Conservation (phyloP, 2,113 vertebrate species). For the Bufo bufo region DNA sequence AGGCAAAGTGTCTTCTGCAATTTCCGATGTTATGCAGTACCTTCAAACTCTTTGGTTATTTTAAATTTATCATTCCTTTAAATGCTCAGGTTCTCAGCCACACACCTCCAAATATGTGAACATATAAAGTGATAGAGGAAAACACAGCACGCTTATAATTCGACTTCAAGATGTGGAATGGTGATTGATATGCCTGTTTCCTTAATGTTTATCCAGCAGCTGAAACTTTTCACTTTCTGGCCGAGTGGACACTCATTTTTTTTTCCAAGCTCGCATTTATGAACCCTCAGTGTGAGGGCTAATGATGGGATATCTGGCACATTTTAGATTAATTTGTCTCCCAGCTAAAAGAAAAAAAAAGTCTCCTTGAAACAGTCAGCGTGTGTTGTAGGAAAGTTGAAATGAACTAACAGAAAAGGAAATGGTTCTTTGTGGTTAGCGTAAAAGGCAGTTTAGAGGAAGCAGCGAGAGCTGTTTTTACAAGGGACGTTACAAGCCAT, state of each 20-base stretch:
- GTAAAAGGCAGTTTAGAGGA: constrained; percentile 41
- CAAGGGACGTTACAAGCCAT: constrained; percentile 40
- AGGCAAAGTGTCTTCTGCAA: too few relatives aligned
- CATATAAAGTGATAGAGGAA: constrained; percentile 13
- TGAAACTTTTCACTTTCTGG: constrained; percentile 44
- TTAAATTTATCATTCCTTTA: not conserved
- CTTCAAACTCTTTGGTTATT: not conserved
- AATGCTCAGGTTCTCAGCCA: too few relatives aligned
- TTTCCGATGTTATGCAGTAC: too few relatives aligned
- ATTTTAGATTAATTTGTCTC: constrained; percentile 39
- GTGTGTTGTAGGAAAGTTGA: constrained; percentile 35
- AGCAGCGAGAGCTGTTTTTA: constrained; percentile 29
- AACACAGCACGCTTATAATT: constrained; percentile 4
- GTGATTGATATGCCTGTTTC: constrained; percentile 42
- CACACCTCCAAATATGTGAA: constrained; percentile 9
- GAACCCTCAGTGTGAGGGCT: constrained; percentile 36
- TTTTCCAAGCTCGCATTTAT: constrained; percentile 37
- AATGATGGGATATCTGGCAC: constrained; percentile 41
- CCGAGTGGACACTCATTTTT: constrained; percentile 22
- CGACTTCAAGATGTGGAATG: constrained; percentile 27
- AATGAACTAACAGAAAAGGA: constrained; percentile 32
- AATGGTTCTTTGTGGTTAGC: constrained; percentile 47
- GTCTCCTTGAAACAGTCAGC: constrained; percentile 37
- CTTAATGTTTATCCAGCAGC: constrained; percentile 47
- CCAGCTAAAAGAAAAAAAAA: constrained; percentile 30